Evolutionary conservation across 2,888 invertebrate genomes (phyloP).

Genomic region (Temnothorax unifasciatus): DNA sequence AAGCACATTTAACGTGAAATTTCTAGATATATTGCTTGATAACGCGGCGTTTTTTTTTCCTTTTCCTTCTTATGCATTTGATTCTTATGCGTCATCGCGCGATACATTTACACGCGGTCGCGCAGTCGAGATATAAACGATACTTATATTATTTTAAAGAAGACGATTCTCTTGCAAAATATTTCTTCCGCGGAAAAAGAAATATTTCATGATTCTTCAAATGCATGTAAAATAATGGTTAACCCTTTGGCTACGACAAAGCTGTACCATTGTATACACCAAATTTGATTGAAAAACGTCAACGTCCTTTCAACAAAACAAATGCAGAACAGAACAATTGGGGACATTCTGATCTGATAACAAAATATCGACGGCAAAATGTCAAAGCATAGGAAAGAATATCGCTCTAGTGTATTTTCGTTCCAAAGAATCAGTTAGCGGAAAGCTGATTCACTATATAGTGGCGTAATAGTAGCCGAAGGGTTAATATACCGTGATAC

Average conservation of each 20-base stretch:
- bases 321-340: neutral
- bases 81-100: neutral
- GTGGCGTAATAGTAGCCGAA: neutral
- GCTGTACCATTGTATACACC: no score
- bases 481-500: neutral
- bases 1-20: neutral
- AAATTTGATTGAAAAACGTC: neutral
- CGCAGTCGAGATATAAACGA: conserved; percentile 5
- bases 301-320: neutral
- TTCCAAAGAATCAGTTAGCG: neutral
- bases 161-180: neutral
- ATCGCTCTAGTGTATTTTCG: neutral
- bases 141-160: neutral
- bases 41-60: neutral
- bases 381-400: neutral
- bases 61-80: conserved; percentile 15
- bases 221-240: neutral
- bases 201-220: neutral
- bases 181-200: neutral
- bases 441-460: no score
- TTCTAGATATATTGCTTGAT: neutral
- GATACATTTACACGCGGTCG: neutral
- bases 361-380: neutral
- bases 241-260: neutral
- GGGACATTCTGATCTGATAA: neutral